Evolutionary conservation across 2,888 invertebrate species (phyloP).

Genomic region (Drosophila acutilabella): DNA sequence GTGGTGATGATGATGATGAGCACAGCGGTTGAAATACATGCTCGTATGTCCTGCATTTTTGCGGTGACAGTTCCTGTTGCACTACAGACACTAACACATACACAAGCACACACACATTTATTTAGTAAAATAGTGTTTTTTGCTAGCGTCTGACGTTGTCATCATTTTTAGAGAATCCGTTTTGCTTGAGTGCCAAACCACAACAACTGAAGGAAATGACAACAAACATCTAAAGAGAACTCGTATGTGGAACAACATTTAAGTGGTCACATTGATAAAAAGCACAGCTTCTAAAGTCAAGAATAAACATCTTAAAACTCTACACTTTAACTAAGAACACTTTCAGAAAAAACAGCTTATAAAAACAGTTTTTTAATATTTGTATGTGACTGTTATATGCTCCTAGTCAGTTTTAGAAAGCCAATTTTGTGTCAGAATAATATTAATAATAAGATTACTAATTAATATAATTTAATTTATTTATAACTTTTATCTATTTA

Average conservation of each 20-base stretch:
- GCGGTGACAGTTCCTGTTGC: constrained; percentile 47
- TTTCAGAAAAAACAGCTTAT: too few species aligned
- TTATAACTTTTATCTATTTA: too few species aligned
- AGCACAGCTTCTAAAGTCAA: not conserved
- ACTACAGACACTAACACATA: constrained; percentile 14
- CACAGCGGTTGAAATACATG: constrained; percentile 44
- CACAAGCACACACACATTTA: constrained; percentile 6
- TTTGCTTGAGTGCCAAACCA: constrained; percentile 39
- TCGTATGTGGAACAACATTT: constrained; percentile 7
- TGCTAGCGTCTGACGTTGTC: constrained; percentile 19
- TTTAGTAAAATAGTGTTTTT: constrained; percentile 8
- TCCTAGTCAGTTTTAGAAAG: too few species aligned
- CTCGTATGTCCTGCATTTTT: constrained; percentile 29
- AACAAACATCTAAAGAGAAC: constrained; percentile 9
- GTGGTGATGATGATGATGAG: constrained; percentile 3
- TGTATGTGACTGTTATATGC: too few species aligned
- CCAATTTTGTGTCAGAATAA: too few species aligned
- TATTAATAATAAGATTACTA: too few species aligned
- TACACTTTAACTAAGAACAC: too few species aligned
- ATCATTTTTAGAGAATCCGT: constrained; percentile 49
- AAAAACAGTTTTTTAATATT: too few species aligned
- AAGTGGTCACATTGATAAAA: constrained; percentile 11
- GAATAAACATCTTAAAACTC: not conserved
- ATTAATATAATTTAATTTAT: too few species aligned
- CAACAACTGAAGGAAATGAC: constrained; percentile 38